phyloP scores from a whole-genome alignment of 1,140 invertebrate species.

The Copidosoma floridanum region DNA sequence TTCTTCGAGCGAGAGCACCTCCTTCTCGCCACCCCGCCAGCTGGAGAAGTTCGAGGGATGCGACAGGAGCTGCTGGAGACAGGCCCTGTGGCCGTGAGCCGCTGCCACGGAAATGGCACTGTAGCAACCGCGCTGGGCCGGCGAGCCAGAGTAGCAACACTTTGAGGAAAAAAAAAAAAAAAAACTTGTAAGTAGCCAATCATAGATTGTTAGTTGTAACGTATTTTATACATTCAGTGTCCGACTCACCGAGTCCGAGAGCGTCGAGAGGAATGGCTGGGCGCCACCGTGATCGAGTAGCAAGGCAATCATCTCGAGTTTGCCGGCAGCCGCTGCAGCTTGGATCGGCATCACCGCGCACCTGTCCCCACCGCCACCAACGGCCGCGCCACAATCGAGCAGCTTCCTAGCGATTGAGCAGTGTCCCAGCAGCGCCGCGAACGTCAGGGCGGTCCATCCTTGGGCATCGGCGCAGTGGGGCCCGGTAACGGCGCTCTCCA shows the following conservation, averaged over 20 bases:
- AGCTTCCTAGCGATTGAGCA: conserved; percentile 62
- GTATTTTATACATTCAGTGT: too few relatives aligned
- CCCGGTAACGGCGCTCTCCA: conserved; percentile 60
- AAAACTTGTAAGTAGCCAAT: too few relatives aligned
- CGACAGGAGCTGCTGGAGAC: conserved; percentile 75
- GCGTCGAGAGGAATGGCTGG: conserved; percentile 81
- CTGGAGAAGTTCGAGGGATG: conserved; percentile 67
- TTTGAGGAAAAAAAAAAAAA: too few relatives aligned
- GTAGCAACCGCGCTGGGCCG: conserved; percentile 80
- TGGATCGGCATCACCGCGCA: conserved; percentile 84
- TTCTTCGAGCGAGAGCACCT: conserved; percentile 84
- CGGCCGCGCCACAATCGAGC: conserved; percentile 76
- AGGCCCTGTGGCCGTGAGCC: conserved; percentile 75
- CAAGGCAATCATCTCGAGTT: conserved; percentile 76
- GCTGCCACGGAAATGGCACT: conserved; percentile 85
- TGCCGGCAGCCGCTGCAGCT: conserved; percentile 77
- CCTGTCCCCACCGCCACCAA: conserved; percentile 84
- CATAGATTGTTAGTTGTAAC: too few relatives aligned
- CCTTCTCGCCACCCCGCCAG: conserved; percentile 64
- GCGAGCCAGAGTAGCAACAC: conserved; percentile 82
- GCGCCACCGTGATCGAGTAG: conserved; percentile 80
- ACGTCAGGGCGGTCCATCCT: conserved; percentile 76
- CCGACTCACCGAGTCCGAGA: too few relatives aligned
- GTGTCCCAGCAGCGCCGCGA: conserved; percentile 64
- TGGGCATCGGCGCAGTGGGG: conserved; percentile 69